A percentile compares a stretch with the other conserved stretches of the same genome.
phyloP scores from a whole-genome alignment of 2,888 invertebrate genomes.

The Aplocera efformata region DNA sequence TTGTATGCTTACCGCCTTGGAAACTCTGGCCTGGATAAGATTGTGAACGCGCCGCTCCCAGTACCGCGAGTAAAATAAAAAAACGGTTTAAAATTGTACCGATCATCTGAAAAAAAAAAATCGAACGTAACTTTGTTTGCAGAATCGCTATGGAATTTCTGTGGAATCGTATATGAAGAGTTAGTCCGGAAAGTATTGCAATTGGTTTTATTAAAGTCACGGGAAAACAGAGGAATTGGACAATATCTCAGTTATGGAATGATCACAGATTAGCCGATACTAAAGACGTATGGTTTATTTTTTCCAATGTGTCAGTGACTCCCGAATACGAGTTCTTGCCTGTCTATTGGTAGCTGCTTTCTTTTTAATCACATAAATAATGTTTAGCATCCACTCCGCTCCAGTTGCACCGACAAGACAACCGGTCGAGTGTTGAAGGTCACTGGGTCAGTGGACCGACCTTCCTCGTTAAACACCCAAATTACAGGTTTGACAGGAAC shows the following conservation, averaged over 20 bases:
- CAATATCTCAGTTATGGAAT: too few relatives aligned
- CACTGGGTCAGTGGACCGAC: constrained; percentile 65
- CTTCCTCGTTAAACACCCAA: constrained; percentile 21
- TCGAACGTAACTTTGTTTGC: too few relatives aligned
- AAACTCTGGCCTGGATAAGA: constrained; percentile 44
- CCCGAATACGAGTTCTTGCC: too few relatives aligned
- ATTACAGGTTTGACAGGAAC: constrained; percentile 16
- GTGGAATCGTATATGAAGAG: too few relatives aligned
- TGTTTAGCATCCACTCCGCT: constrained; percentile 38
- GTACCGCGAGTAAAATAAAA: constrained; percentile 42
- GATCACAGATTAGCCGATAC: too few relatives aligned
- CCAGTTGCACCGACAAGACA: constrained; percentile 52
- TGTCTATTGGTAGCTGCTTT: constrained; percentile 32
- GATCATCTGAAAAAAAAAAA: constrained; percentile 47
- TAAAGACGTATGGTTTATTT: too few relatives aligned
- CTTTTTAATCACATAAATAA: constrained; percentile 45
- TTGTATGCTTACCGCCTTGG: constrained; percentile 42
- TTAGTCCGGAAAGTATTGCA: too few relatives aligned
- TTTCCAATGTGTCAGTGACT: too few relatives aligned
- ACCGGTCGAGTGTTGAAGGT: constrained; percentile 69
- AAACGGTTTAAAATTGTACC: constrained; percentile 32
- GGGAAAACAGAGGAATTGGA: too few relatives aligned
- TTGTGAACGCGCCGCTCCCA: constrained; percentile 47
- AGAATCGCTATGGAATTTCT: too few relatives aligned
- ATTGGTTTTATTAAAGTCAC: too few relatives aligned